phyloP scores from a whole-genome alignment of 2,113 vertebrate species.

The Origma solitaria region DNA sequence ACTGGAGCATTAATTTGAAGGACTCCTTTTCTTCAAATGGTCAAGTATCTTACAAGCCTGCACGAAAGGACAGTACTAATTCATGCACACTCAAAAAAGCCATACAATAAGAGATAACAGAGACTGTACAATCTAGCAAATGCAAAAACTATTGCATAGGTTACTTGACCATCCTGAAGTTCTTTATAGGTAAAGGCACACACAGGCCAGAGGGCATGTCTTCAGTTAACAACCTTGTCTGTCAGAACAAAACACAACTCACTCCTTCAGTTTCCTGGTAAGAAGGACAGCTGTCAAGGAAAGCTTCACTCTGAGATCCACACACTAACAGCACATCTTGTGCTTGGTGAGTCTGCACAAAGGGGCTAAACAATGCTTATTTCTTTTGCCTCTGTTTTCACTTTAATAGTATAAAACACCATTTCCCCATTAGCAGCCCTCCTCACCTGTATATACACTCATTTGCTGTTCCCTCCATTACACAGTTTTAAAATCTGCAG shows the following conservation, averaged over 20 bases:
- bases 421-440: background rate
- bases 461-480: background rate
- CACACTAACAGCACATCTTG: background rate
- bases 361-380: fast-evolving
- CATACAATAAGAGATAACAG: fast-evolving
- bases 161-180: background rate
- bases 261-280: background rate
- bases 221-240: background rate
- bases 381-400: background rate
- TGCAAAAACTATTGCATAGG: background rate
- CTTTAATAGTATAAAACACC: background rate
- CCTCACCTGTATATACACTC: fast-evolving
- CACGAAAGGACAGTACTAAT: background rate
- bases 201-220: background rate
- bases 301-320: background rate
- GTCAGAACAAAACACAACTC: background rate
- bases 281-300: background rate
- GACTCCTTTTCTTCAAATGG: background rate
- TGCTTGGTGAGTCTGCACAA: background rate
- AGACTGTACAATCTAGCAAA: background rate
- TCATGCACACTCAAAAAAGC: background rate
- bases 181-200: background rate
- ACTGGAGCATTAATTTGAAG: background rate
- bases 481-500: background rate
- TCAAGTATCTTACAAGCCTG: background rate